phyloP scores from a whole-genome alignment of 1,140 invertebrate species.

The Drosophila seguyi region DNA sequence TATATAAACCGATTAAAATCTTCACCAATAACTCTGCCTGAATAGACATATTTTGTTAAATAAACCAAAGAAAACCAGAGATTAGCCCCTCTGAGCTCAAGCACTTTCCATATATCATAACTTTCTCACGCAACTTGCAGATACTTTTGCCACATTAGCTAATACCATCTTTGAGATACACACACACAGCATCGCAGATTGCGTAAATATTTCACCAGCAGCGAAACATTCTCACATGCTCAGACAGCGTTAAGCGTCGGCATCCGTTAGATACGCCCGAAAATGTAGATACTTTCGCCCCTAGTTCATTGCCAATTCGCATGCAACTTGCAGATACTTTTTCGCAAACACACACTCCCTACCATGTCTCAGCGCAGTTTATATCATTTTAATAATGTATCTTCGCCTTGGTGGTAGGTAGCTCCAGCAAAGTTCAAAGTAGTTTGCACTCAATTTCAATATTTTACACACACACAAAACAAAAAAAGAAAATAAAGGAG shows the following conservation, averaged over 20 bases:
- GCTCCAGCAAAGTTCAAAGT: slow-evolving; percentile 65
- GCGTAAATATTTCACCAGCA: slow-evolving; percentile 29
- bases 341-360: not conserved
- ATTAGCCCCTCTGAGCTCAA: slow-evolving; percentile 5
- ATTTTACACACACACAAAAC: slow-evolving; percentile 69
- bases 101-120: slow-evolving; percentile 12
- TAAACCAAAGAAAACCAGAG: not conserved
- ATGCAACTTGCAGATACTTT: slow-evolving; percentile 66
- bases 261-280: slow-evolving; percentile 43
- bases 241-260: slow-evolving; percentile 26
- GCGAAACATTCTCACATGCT: slow-evolving; percentile 43
- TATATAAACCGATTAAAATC: slow-evolving; percentile 1
- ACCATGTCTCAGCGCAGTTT: slow-evolving; percentile 72
- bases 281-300: slow-evolving; percentile 42
- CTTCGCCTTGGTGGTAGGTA: slow-evolving; percentile 42
- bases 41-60: slow-evolving; percentile 17
- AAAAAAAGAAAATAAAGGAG: slow-evolving; percentile 30
- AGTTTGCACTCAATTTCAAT: slow-evolving; percentile 83
- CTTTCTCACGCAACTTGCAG: slow-evolving; percentile 33
- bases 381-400: slow-evolving; percentile 84
- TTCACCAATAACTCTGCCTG: not conserved
- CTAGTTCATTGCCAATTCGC: slow-evolving; percentile 70
- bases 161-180: slow-evolving; percentile 20
- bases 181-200: slow-evolving; percentile 18
- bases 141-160: slow-evolving; percentile 15